phyloP scores from a whole-genome alignment of 1,140 invertebrate species.

The Sitophilus oryzae region DNA sequence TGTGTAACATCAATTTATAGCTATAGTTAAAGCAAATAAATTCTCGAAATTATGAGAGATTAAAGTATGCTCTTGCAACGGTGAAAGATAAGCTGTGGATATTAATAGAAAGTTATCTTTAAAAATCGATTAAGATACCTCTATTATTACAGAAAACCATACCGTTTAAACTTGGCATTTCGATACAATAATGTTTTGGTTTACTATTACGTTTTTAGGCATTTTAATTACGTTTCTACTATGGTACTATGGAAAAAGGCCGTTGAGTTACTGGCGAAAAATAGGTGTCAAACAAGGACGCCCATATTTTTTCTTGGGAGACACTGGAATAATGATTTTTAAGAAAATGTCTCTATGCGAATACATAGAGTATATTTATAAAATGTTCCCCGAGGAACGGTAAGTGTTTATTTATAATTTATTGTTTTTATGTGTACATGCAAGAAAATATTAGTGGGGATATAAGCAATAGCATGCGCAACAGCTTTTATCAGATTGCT shows the following conservation, averaged over 20 bases:
- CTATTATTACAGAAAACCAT: background rate
- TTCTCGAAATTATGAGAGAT: too few relatives aligned
- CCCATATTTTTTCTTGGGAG: background rate
- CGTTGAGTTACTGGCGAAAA: background rate
- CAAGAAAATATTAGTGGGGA: too few relatives aligned
- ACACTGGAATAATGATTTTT: background rate
- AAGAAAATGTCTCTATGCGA: background rate
- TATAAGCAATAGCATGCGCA: too few relatives aligned
- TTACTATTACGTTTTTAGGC: background rate
- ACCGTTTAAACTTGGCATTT: background rate
- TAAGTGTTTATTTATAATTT: background rate
- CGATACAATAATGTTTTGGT: background rate
- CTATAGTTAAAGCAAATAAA: too few relatives aligned
- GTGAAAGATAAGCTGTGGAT: background rate
- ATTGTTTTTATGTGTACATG: too few relatives aligned
- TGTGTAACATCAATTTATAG: too few relatives aligned
- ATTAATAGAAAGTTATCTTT: background rate
- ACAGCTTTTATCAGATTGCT: too few relatives aligned
- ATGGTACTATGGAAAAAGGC: background rate
- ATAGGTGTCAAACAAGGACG: background rate
- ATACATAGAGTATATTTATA: background rate
- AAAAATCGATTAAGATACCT: background rate
- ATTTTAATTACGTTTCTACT: background rate
- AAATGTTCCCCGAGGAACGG: background rate
- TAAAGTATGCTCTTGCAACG: too few relatives aligned